phyloP scores from a whole-genome alignment of 2,888 invertebrate genomes.

The Drosophila birchii region DNA sequence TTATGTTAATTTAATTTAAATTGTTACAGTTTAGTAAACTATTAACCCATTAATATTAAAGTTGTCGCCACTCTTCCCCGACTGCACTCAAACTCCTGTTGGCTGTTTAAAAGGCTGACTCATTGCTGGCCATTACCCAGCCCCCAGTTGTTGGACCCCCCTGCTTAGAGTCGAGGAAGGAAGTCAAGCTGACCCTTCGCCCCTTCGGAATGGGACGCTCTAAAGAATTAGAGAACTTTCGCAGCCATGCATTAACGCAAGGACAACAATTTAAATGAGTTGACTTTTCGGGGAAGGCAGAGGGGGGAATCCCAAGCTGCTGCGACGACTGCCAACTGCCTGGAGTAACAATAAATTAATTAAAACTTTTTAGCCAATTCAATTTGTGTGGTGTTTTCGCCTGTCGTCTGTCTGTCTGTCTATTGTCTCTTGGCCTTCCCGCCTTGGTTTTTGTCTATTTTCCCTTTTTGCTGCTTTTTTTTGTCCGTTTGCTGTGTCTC shows the following conservation, averaged over 20 bases:
- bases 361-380: constrained; percentile 81
- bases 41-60: neutral
- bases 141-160: neutral
- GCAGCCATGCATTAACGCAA: constrained; percentile 75
- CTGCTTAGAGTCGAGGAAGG: neutral
- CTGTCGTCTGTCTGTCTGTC: constrained; percentile 53
- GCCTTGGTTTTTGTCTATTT: constrained; percentile 26
- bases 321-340: constrained; percentile 30
- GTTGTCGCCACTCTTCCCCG: too few species aligned
- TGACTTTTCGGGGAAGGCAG: constrained; percentile 26
- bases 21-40: neutral
- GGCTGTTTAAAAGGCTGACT: constrained; percentile 36
- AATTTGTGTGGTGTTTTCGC: constrained; percentile 76
- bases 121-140: constrained; percentile 55
- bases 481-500: constrained; percentile 48
- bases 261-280: constrained; percentile 73
- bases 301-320: constrained; percentile 52
- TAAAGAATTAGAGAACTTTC: constrained; percentile 75
- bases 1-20: neutral
- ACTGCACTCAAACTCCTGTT: neutral
- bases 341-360: constrained; percentile 80
- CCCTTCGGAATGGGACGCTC: constrained; percentile 30
- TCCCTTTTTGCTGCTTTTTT: constrained; percentile 7
- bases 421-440: constrained; percentile 31
- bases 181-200: constrained; percentile 37